A percentile compares a stretch with the other conserved stretches of the same genome.
phyloP scores from a whole-genome alignment of 2,113 vertebrate species.

The Larimichthys polyactis region DNA sequence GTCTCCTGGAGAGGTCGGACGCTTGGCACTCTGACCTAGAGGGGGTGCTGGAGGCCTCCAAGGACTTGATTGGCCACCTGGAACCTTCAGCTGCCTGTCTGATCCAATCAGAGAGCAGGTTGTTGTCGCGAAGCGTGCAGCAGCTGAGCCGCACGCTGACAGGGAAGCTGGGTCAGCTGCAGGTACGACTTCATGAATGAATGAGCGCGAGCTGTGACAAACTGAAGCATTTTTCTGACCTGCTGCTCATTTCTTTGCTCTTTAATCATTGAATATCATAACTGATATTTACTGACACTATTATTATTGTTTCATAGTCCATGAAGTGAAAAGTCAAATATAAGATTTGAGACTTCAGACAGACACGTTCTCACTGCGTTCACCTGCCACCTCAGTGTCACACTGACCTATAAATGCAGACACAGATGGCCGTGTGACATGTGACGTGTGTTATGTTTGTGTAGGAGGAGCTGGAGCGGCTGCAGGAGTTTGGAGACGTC shows the following conservation, averaged over 20 bases:
- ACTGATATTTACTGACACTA: neutral
- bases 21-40: constrained; percentile 76
- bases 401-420: constrained; percentile 52
- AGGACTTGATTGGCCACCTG: constrained; percentile 75
- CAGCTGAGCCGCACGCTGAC: constrained; percentile 83
- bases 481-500: constrained; percentile 83
- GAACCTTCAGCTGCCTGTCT: constrained; percentile 70
- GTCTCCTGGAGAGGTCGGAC: constrained; percentile 76
- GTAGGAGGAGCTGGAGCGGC: constrained; percentile 81
- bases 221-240: neutral
- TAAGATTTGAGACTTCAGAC: neutral
- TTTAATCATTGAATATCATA: neutral
- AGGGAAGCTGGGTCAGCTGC: constrained; percentile 81
- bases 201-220: neutral
- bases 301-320: neutral
- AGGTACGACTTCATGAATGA: constrained; percentile 79
- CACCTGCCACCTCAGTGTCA: neutral
- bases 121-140: constrained; percentile 82
- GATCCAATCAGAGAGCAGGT: constrained; percentile 81
- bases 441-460: constrained; percentile 17
- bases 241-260: neutral
- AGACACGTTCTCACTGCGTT: neutral
- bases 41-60: constrained; percentile 80
- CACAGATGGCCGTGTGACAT: neutral
- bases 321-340: no score